phyloP scores from a whole-genome alignment of 2,888 invertebrate genomes.

The Aromia moschata region DNA sequence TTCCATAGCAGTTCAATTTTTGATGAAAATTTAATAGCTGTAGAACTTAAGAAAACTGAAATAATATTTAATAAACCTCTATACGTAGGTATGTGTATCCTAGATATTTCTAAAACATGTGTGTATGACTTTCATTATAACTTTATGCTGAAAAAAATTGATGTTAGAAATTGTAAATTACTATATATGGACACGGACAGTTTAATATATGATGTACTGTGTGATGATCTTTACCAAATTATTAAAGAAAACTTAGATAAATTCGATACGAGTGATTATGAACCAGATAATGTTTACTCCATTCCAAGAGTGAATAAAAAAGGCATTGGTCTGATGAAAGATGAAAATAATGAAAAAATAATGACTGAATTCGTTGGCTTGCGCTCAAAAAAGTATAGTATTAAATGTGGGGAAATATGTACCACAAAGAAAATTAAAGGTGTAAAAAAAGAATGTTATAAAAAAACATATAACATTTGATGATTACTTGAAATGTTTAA shows the following conservation, averaged over 20 bases:
- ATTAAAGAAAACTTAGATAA: neutral
- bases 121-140: conserved; percentile 6
- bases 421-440: neutral
- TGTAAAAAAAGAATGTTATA: neutral
- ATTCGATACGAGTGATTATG: conserved; percentile 5
- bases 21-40: neutral
- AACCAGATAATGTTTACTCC: neutral
- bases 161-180: neutral
- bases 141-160: neutral
- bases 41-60: neutral
- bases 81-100: neutral
- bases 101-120: neutral
- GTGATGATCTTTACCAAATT: conserved; percentile 6
- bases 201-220: conserved; percentile 1
- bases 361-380: conserved; percentile 2
- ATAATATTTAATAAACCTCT: neutral
- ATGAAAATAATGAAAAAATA: neutral
- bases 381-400: neutral
- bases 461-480: conserved; percentile 1
- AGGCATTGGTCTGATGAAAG: neutral
- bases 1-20: neutral
- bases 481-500: conserved; percentile 6
- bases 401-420: neutral
- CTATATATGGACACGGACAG: neutral
- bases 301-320: conserved; percentile 8